Evolutionary conservation across 2,113 vertebrate genomes (phyloP), one percentile per base, ranked within the genome.

Genomic region (Gasterosteus nipponicus): DNA sequence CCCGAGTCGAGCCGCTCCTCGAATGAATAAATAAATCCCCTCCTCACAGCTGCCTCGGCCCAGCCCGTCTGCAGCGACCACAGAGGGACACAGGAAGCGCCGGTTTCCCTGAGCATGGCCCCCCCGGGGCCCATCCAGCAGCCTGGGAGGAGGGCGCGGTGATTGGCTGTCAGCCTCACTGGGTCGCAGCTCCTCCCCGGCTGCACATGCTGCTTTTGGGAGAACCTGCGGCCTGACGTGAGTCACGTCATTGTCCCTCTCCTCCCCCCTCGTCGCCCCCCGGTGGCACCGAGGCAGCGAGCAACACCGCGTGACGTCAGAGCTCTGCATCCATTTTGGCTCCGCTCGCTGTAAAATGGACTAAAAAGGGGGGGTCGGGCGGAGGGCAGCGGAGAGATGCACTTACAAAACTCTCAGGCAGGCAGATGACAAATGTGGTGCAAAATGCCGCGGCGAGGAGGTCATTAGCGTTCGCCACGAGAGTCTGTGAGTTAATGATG

Each of bases 271-370:
- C 22, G 22, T 26, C 22, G 22, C 85, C 74, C 81, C 85, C 77
- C 61, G 85, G 81, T 86, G 84, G 80, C 88, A 81, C 80, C 77
- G 8, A 44, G 81, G 66, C 62, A 11, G 80, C 69, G 75, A 78
- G 86, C 84, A 87, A 89, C 90, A 83, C 82, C 74, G 49, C 76
- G 89, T 86, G 86, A 89, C 83, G 83, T 88, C 83, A 87, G 75
- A 54, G 22, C 75, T 51, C 86, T 83, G 86, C 87, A 72, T 85
- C 87, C 87, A 92, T 87, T 86, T 90, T 90, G 80, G 83, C 73
- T 87, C 31, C 41, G 60, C 80, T 77, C 57, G 0, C 41, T 80
- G 79, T 76, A 77, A 83, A 82, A 82, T 75, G 76, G 80, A 85
- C 71, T 79, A 74, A 83, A 83, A 56, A 26, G 22, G 47, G 35